Base-by-base conservation (phyloP, 2,888 invertebrate species). In the Leptothorax acervorum region DNA sequence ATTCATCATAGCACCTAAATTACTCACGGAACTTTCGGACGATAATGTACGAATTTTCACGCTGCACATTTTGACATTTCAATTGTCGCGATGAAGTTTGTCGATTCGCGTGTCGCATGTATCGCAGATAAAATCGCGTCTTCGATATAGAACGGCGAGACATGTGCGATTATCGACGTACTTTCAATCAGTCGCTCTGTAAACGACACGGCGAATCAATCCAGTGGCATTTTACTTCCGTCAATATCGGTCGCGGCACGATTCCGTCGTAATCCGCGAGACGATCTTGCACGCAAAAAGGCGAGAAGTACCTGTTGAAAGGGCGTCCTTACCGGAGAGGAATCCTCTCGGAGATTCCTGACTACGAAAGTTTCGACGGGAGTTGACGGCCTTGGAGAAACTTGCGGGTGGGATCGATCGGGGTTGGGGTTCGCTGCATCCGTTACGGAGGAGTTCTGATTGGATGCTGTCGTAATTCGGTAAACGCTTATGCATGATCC, bases 281-380 rank as follows among this genome's bases (percentile, higher is more conserved):
- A 76, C 79, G 76, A 81, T 86, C 78, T 78, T 60, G 48, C 51
- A 8, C 42, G 53, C 55, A 82, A 71, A 84, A 87, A 71, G 71
- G 65, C 42, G 51, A 48, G 55, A 48, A 84, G 45, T 82, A 87
- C 82, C 85, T 87, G 87, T 85, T 87, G 87, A 84, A 85, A 84
- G 63, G 35, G 23, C 76, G 45, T 60, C 71, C 60, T 45, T 70
- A 45, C n/a, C 66, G n/a, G 31, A 42, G 76, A 53, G 68, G 55
- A 78, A 78, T 78, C 51, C 51, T 53, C 53, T 76, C 65, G 53
- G 8, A 65, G 63, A 51, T 76, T 18, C 39, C 65, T 45, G 55
- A 28, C 45, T 68, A 55, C 45, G 62, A 75, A 78, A 70, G 68
- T 78, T 70, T 78, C 70, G 55, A 78, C 70, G 31, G 23, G 70